These are phyloP conservation scores for Drosophila kambysellisi DNA, from an alignment of 2,888 invertebrate genomes.

Conservation along the genomic window DNA sequence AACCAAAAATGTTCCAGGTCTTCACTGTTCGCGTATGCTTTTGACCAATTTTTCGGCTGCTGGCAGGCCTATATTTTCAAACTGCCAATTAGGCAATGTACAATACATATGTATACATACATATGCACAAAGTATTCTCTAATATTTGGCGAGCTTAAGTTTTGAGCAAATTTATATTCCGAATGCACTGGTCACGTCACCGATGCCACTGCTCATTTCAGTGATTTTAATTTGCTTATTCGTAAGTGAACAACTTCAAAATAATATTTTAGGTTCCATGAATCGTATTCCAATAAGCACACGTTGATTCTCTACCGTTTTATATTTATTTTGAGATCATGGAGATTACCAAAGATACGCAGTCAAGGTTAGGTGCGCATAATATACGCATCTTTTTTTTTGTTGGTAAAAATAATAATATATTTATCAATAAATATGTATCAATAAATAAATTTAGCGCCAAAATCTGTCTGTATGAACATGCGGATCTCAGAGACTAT, in stretches of 20 bases:
- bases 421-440: neutral
- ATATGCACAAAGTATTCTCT: conserved; percentile 44
- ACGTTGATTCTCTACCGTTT: neutral
- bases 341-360: neutral
- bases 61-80: conserved; percentile 35
- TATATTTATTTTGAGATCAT: neutral
- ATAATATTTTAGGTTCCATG: neutral
- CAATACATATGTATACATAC: conserved; percentile 34
- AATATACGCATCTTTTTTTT: neutral
- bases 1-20: conserved; percentile 61
- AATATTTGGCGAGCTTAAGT: conserved; percentile 36
- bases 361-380: neutral
- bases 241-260: neutral
- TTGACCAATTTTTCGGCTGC: conserved; percentile 42
- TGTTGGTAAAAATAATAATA: neutral
- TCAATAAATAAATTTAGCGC: neutral
- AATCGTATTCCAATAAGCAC: neutral
- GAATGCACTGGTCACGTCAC: neutral
- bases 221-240: neutral
- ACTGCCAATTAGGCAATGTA: conserved; percentile 56
- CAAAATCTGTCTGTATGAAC: neutral
- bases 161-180: conserved; percentile 3
- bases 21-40: conserved; percentile 46
- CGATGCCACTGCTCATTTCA: neutral
- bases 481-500: too few species aligned